Conservation (phyloP, 2,113 vertebrate genomes). For the Mormoops blainvillei region DNA sequence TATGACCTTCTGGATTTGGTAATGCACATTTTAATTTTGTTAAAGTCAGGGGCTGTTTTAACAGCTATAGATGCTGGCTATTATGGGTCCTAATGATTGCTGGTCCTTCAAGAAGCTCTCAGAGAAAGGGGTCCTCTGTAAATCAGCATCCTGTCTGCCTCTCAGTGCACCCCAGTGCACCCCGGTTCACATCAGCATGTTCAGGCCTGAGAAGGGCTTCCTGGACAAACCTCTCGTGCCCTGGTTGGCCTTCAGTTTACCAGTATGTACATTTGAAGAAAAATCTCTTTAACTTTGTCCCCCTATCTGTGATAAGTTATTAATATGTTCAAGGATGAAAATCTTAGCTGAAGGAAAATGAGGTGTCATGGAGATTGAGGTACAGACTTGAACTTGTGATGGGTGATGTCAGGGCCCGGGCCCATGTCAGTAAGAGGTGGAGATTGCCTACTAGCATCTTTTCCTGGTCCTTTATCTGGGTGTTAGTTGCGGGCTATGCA, state of each 20-base stretch:
- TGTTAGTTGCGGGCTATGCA: background rate
- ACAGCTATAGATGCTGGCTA: background rate
- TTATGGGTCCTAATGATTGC: background rate
- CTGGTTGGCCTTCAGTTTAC: background rate
- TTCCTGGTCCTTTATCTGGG: background rate
- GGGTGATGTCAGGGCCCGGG: accelerated
- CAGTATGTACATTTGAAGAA: background rate
- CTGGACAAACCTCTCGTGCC: background rate
- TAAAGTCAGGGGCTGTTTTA: background rate
- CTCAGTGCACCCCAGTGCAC: accelerated
- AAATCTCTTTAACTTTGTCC: background rate
- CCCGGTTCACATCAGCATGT: no score
- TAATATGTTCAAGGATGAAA: background rate
- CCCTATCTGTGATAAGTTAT: background rate
- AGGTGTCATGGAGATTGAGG: background rate
- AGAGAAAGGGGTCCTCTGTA: background rate
- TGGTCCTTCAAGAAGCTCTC: background rate
- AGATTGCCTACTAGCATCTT: background rate
- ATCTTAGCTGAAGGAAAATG: background rate
- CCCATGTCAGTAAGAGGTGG: background rate
- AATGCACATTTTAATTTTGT: constrained; percentile 12
- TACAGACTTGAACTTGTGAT: background rate
- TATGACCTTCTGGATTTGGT: background rate
- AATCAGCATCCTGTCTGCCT: background rate
- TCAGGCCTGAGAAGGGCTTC: background rate